Evolutionary conservation across 2,888 invertebrate genomes (phyloP).

Genomic region (Frankliniella intonsa): DNA sequence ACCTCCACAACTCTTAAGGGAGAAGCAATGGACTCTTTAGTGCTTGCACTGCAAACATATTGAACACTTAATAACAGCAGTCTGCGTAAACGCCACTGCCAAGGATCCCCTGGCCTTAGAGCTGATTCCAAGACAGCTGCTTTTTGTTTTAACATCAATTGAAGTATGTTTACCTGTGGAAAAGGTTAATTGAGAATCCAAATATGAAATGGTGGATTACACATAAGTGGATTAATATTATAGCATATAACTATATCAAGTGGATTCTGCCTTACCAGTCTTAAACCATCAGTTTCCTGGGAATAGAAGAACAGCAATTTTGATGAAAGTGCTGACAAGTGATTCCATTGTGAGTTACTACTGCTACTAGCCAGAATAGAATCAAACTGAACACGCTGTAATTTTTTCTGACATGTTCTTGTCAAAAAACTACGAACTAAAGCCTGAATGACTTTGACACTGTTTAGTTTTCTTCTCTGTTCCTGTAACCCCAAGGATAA

Average conservation of each 20-base stretch:
- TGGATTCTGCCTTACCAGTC: slow-evolving; percentile 53
- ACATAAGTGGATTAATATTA: background rate
- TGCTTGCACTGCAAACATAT: slow-evolving; percentile 34
- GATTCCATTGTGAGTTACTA: slow-evolving; percentile 38
- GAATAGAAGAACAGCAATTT: slow-evolving; percentile 76
- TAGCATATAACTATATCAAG: background rate
- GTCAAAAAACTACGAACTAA: slow-evolving; percentile 69
- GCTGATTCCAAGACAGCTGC: slow-evolving; percentile 48
- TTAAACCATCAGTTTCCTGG: slow-evolving; percentile 58
- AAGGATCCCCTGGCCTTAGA: slow-evolving; percentile 45
- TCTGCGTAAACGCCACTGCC: slow-evolving; percentile 48
- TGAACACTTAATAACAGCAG: slow-evolving; percentile 40
- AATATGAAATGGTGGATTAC: too few species aligned
- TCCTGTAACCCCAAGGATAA: slow-evolving; percentile 50
- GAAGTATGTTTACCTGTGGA: slow-evolving; percentile 52
- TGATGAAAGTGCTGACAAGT: slow-evolving; percentile 55
- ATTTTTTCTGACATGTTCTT: slow-evolving; percentile 61
- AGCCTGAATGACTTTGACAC: slow-evolving; percentile 78
- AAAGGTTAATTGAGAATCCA: background rate
- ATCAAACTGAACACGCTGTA: slow-evolving; percentile 68
- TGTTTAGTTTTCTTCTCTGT: slow-evolving; percentile 65
- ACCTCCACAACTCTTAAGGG: slow-evolving; percentile 75
- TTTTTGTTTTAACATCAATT: slow-evolving; percentile 53
- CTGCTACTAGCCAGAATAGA: slow-evolving; percentile 40
- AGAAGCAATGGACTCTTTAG: slow-evolving; percentile 57